Conservation (phyloP, 2,888 invertebrate genomes). For the Entomobrya multifasciata region DNA sequence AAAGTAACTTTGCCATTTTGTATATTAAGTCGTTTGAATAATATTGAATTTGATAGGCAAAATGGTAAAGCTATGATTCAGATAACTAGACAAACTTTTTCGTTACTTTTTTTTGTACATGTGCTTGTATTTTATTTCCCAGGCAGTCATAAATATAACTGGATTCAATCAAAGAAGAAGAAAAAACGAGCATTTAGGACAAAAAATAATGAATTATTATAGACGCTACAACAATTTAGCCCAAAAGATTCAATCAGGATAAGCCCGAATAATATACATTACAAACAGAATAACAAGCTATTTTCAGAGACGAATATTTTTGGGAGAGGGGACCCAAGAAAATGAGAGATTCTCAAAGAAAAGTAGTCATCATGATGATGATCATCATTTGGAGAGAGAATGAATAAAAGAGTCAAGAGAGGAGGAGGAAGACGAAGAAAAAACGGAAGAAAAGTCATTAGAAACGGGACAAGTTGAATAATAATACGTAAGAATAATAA, state of each 20-base stretch:
- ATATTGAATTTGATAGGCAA: too few species aligned
- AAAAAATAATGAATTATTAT: slow-evolving; percentile 35
- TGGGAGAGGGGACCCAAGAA: not conserved
- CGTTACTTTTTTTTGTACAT: slow-evolving; percentile 15
- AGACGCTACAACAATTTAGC: not conserved
- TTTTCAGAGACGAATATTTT: not conserved
- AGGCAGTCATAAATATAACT: not conserved
- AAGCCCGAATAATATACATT: not conserved
- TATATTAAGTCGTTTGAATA: slow-evolving; percentile 2
- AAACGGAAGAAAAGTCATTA: slow-evolving; percentile 69
- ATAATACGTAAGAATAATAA: slow-evolving; percentile 68
- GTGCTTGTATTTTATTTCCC: slow-evolving; percentile 13
- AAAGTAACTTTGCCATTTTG: slow-evolving; percentile 42
- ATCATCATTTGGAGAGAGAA: not conserved
- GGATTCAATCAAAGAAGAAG: slow-evolving; percentile 26
- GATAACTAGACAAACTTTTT: not conserved
- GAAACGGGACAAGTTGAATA: slow-evolving; percentile 63
- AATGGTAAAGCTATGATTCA: not conserved
- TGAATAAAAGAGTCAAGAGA: slow-evolving; percentile 20
- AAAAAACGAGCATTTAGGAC: not conserved
- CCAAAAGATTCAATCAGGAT: slow-evolving; percentile 37
- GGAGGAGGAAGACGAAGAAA: not conserved
- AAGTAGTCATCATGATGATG: slow-evolving; percentile 4
- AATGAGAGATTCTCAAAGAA: not conserved
- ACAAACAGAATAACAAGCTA: too few species aligned